A percentile compares a stretch with the other conserved stretches of the same genome.
Conservation (phyloP, 2,113 vertebrate genomes). For the Dicentrarchus labrax region DNA sequence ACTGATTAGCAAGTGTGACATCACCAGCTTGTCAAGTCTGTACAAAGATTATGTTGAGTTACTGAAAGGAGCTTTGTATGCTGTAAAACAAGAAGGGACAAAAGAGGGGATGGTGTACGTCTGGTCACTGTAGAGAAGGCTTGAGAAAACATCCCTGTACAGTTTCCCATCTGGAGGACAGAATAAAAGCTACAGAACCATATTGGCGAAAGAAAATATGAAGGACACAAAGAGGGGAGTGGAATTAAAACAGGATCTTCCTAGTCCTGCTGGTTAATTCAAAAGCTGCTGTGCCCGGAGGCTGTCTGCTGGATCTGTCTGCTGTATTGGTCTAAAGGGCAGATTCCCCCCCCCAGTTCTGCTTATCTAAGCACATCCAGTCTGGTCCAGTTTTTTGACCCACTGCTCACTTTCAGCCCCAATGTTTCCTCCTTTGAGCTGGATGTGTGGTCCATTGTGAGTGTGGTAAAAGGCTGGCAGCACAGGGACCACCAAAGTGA, state of each 20-base stretch:
- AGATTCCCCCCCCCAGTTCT: conserved; percentile 57
- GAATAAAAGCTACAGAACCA: conserved; percentile 25
- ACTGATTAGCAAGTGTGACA: conserved; percentile 68
- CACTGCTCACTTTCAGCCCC: conserved; percentile 66
- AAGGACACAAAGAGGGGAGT: conserved; percentile 51
- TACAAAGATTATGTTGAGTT: conserved; percentile 54
- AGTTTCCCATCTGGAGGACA: conserved; percentile 61
- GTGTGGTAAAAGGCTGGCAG: conserved; percentile 60
- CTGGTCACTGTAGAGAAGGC: conserved; percentile 39
- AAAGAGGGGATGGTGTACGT: conserved; percentile 47
- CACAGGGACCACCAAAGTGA: conserved; percentile 74
- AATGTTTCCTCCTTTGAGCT: conserved; percentile 68
- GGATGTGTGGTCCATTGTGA: conserved; percentile 81
- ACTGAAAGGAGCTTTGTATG: conserved; percentile 72
- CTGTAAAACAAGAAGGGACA: conserved; percentile 51
- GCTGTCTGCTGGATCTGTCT: conserved; percentile 45
- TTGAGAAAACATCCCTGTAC: conserved; percentile 64
- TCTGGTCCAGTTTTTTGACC: conserved; percentile 76
- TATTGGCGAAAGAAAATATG: conserved; percentile 50
- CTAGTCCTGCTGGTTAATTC: conserved; percentile 55
- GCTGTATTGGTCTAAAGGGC: conserved; percentile 54
- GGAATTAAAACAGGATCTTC: conserved; percentile 62
- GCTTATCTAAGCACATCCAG: conserved; percentile 82
- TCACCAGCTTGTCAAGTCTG: conserved; percentile 64
- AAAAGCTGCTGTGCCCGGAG: conserved; percentile 38